Evolutionary conservation across 1,140 invertebrate species (phyloP), one percentile per base, ranked within the genome.

Genomic region (Scaptomyza pallida): DNA sequence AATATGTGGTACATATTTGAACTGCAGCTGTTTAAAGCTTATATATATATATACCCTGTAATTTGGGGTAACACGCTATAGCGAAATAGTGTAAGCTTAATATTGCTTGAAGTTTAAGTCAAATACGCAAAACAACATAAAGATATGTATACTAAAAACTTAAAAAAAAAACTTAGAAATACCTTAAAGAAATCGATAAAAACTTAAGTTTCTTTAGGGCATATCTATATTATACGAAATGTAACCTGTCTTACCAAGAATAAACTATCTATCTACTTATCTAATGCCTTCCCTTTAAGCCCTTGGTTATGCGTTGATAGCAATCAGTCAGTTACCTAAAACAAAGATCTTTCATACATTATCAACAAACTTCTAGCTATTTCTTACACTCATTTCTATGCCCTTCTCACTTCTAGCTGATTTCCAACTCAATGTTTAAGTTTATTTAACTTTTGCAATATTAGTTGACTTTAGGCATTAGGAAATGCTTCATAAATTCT

Each of bases 1-100:
- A 71, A 43, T 54, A 56, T 47, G 47, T 54, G 45, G 33, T 52
- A 59, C 47, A 59, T 26, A 41, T 67, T 52, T 48, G 13, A 40
- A 33, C 52, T 26, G 19, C 15, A 41, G 37, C 35, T 41, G 19
- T 23, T 15, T 8, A 17, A 15, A 21, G 6, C 19, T 8, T 12
- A 37, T 9, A 26, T n/a, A n/a, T n/a, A n/a, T n/a, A 6, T 26
- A 54, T 54, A 54, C 51, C 51, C 51, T 40, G 12, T 21, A 54
- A 37, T 9, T n/a, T 4, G 10, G 26, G 26, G 1, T 9, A 17
- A 26, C 16, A 5, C 16, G 9, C n/a, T 15, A 41, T 41, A n/a
- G 26, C 0, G 26, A 26, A 4, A 26, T 2, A 35, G 33, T n/a
- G n/a, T n/a, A n/a, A n/a, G n/a, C n/a, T n/a, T n/a, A n/a, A n/a